Percentiles rank a stretch among this genome's conserved stretches.
phyloP scores from a whole-genome alignment of 1,140 invertebrate species.

The Cylas formicarius region DNA sequence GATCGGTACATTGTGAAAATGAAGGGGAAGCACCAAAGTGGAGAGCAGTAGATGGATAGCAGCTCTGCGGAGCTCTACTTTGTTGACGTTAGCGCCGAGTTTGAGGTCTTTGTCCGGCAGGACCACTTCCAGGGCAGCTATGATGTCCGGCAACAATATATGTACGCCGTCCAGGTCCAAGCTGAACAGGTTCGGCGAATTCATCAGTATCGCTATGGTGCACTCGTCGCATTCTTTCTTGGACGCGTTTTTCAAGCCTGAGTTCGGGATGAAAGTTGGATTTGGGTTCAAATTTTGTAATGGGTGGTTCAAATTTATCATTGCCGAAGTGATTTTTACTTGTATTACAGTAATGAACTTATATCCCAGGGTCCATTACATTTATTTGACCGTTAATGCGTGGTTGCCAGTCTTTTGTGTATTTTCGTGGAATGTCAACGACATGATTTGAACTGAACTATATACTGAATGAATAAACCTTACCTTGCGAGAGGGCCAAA shows the following conservation, averaged over 20 bases:
- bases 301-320: too few relatives aligned
- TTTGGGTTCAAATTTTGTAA: too few relatives aligned
- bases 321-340: too few relatives aligned
- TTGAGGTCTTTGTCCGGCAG: slow-evolving; percentile 66
- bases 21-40: slow-evolving; percentile 80
- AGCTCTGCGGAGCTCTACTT: slow-evolving; percentile 76
- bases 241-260: slow-evolving; percentile 62
- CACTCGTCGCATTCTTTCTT: slow-evolving; percentile 62
- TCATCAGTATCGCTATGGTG: slow-evolving; percentile 70
- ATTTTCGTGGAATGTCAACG: too few relatives aligned
- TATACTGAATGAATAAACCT: too few relatives aligned
- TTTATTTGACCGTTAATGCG: too few relatives aligned
- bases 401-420: too few relatives aligned
- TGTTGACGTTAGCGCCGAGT: slow-evolving; percentile 55
- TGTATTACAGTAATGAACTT: too few relatives aligned
- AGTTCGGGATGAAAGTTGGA: too few relatives aligned
- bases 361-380: too few relatives aligned
- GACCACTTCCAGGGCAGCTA: slow-evolving; percentile 75
- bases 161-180: slow-evolving; percentile 90
- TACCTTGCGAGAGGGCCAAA: slow-evolving; percentile 73
- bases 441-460: too few relatives aligned
- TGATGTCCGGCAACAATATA: slow-evolving; percentile 80
- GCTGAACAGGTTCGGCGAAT: slow-evolving; percentile 73
- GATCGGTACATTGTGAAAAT: slow-evolving; percentile 77
- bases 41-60: slow-evolving; percentile 86